Conservation (phyloP, 2,888 invertebrate genomes). For the Tetropium fuscum region DNA sequence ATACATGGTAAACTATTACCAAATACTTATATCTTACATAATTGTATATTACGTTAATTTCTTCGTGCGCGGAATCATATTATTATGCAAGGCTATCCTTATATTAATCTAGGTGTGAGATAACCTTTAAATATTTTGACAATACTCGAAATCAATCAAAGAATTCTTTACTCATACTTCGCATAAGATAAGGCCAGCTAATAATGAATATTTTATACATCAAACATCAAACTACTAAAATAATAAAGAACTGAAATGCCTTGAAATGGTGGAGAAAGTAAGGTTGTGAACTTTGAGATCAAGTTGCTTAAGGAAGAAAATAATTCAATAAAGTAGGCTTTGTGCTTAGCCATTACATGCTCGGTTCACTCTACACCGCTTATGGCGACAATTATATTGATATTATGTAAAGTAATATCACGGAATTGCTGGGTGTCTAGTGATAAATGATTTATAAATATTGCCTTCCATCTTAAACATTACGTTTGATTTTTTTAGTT, state of each 20-base stretch:
- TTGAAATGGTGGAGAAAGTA: conserved; percentile 25
- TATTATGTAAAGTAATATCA: conserved; percentile 49
- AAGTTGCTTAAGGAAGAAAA: conserved; percentile 42
- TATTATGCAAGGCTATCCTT: conserved; percentile 5
- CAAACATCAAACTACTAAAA: conserved; percentile 17
- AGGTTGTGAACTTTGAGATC: conserved; percentile 29
- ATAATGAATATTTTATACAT: conserved; percentile 25
- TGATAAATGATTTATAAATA: conserved; percentile 39
- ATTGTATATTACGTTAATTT: neutral
- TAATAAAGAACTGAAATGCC: conserved; percentile 13
- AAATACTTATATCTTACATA: conserved; percentile 3
- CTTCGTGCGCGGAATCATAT: neutral
- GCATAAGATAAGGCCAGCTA: conserved; percentile 16
- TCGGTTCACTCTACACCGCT: conserved; percentile 36
- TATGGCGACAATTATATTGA: conserved; percentile 47
- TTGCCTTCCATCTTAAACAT: conserved; percentile 12
- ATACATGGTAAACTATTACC: no score
- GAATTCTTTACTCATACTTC: neutral
- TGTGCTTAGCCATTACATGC: conserved; percentile 31
- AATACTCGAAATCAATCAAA: conserved; percentile 15
- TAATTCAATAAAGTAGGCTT: conserved; percentile 46
- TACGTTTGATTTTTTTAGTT: neutral
- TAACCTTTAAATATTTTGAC: conserved; percentile 12
- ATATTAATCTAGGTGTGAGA: conserved; percentile 9
- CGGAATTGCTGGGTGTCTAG: conserved; percentile 38